Evolutionary conservation across 2,113 vertebrate genomes (phyloP).

Genomic region (Apodemus sylvaticus): DNA sequence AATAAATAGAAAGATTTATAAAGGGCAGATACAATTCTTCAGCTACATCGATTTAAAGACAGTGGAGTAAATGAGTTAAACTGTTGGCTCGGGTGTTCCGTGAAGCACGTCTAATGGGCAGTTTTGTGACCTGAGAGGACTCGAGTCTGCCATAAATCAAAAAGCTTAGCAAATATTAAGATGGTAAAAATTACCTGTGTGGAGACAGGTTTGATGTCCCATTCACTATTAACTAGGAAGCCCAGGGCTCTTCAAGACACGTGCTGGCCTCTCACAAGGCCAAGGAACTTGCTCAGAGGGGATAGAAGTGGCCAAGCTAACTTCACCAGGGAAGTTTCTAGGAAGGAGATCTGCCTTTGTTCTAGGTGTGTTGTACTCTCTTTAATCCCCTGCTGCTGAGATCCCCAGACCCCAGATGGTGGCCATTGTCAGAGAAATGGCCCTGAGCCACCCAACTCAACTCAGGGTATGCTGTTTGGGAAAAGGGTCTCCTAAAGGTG

Average conservation of each 20-base stretch:
- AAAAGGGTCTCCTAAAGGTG: neutral
- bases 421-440: neutral
- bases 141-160: constrained; percentile 88
- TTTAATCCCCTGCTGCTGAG: neutral
- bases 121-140: constrained; percentile 85
- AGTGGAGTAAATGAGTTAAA: constrained; percentile 84
- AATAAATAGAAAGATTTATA: constrained; percentile 86
- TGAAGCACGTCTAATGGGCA: constrained; percentile 87
- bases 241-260: constrained; percentile 80
- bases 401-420: neutral
- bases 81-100: constrained; percentile 83
- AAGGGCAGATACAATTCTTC: constrained; percentile 84
- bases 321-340: neutral
- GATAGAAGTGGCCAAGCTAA: constrained; percentile 23
- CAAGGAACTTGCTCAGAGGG: neutral
- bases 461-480: neutral
- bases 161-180: constrained; percentile 89
- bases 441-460: neutral
- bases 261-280: constrained; percentile 69
- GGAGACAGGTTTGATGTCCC: constrained; percentile 84
- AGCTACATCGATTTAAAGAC: constrained; percentile 86
- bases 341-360: neutral
- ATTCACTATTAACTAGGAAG: constrained; percentile 84
- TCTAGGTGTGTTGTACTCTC: neutral
- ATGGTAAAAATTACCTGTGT: constrained; percentile 85